Conservation (phyloP, 2,888 invertebrate genomes). For the Dasypogon diadema region DNA sequence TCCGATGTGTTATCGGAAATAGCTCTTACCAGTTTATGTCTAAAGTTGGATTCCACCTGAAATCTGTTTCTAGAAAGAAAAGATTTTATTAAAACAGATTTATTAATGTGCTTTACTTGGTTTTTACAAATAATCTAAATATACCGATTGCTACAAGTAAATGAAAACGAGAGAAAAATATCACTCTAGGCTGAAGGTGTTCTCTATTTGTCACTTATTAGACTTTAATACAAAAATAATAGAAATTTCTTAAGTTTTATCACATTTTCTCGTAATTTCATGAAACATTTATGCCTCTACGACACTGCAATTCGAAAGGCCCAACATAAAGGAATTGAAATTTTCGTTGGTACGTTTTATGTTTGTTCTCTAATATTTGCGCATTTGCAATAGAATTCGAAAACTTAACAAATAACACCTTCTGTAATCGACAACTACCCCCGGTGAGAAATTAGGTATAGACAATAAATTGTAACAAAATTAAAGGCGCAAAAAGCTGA, state of each 20-base stretch:
- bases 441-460: not conserved
- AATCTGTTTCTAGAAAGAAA: no score
- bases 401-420: slow-evolving; percentile 49
- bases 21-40: no score
- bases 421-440: slow-evolving; percentile 16
- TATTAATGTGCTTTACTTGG: slow-evolving; percentile 48
- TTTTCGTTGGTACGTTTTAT: slow-evolving; percentile 21
- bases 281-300: slow-evolving; percentile 15
- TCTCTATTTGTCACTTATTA: slow-evolving; percentile 13
- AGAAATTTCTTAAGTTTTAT: slow-evolving; percentile 48
- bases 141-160: slow-evolving; percentile 31
- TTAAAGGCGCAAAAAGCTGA: slow-evolving; percentile 9
- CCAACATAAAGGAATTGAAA: slow-evolving; percentile 20
- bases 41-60: no score
- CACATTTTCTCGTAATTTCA: slow-evolving; percentile 49
- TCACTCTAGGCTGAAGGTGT: slow-evolving; percentile 49
- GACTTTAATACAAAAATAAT: slow-evolving; percentile 46
- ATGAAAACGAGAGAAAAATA: slow-evolving; percentile 46
- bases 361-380: not conserved
- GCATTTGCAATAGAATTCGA: slow-evolving; percentile 41
- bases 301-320: slow-evolving; percentile 4
- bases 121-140: slow-evolving; percentile 41
- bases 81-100: slow-evolving; percentile 34
- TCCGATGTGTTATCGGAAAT: no score
- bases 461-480: slow-evolving; percentile 15